Evolutionary conservation across 2,888 invertebrate genomes (phyloP).

Genomic region (Crepidodera aurea): DNA sequence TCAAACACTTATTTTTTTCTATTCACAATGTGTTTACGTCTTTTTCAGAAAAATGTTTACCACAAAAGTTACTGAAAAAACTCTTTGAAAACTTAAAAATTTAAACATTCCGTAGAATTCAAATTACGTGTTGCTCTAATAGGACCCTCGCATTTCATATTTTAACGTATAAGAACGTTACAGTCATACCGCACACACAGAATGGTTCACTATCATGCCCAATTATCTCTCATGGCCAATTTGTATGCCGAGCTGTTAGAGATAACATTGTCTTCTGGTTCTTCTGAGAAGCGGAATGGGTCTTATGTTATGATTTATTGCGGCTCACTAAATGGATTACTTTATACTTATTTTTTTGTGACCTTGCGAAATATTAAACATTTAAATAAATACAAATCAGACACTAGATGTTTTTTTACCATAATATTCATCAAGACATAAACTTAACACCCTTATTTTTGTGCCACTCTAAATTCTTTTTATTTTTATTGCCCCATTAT

Average conservation of each 20-base stretch:
- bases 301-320: constrained; percentile 29
- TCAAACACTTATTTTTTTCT: too few relatives aligned
- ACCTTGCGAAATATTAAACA: neutral
- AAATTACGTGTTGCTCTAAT: too few relatives aligned
- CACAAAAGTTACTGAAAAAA: too few relatives aligned
- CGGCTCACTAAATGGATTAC: constrained; percentile 29
- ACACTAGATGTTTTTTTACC: neutral
- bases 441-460: too few relatives aligned
- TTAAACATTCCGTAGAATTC: too few relatives aligned
- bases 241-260: constrained; percentile 44
- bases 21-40: too few relatives aligned
- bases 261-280: constrained; percentile 50
- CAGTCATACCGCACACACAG: constrained; percentile 42
- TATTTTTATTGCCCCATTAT: too few relatives aligned
- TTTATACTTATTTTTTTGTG: constrained; percentile 26
- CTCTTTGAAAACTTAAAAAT: too few relatives aligned
- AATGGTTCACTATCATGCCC: constrained; percentile 47
- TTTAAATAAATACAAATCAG: too few relatives aligned
- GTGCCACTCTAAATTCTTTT: too few relatives aligned
- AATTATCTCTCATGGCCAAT: constrained; percentile 48
- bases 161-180: constrained; percentile 45
- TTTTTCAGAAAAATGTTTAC: too few relatives aligned
- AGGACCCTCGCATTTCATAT: constrained; percentile 34
- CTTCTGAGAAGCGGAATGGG: constrained; percentile 33
- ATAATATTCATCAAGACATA: neutral